phyloP scores from a whole-genome alignment of 2,888 invertebrate genomes.

The Zygogramma bicolorata region DNA sequence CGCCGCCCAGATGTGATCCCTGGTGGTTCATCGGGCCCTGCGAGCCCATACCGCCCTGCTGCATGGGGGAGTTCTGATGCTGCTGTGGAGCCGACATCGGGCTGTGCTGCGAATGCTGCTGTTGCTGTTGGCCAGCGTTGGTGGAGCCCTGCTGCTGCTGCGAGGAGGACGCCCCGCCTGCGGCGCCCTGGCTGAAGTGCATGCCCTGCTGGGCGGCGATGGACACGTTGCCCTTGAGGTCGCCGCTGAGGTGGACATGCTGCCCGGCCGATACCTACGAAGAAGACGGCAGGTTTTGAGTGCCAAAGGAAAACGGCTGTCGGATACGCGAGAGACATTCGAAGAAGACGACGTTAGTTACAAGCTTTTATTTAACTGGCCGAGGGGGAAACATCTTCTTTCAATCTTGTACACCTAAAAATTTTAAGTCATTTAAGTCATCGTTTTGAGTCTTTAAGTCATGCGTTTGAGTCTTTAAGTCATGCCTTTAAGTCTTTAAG shows the following conservation, averaged over 20 bases:
- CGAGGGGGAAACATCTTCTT: too few relatives aligned
- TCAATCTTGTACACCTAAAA: too few relatives aligned
- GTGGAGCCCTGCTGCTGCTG: conserved; percentile 40
- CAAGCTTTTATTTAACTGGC: too few relatives aligned
- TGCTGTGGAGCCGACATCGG: conserved; percentile 38
- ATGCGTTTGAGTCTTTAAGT: too few relatives aligned
- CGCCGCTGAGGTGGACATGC: conserved; percentile 83
- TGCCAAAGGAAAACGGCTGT: too few relatives aligned
- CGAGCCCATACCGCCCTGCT: conserved; percentile 22
- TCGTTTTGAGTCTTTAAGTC: too few relatives aligned
- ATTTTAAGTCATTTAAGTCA: too few relatives aligned
- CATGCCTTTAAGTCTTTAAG: too few relatives aligned
- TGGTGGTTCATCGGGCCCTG: conserved; percentile 37
- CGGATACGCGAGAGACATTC: too few relatives aligned
- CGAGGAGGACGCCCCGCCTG: conserved; percentile 37
- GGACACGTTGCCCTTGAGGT: conserved; percentile 79
- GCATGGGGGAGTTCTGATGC: conserved; percentile 18
- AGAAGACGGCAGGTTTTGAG: not conserved
- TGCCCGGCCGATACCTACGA: conserved; percentile 87
- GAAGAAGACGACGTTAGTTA: too few relatives aligned
- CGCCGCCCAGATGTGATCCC: conserved; percentile 47
- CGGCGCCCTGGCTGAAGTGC: conserved; percentile 70
- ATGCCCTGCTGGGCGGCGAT: conserved; percentile 89
- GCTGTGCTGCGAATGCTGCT: conserved; percentile 32
- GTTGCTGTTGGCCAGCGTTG: conserved; percentile 38